A percentile compares a stretch with the other conserved stretches of the same genome.
phyloP scores from a whole-genome alignment of 2,888 invertebrate species.

The Zelleria hepariella region DNA sequence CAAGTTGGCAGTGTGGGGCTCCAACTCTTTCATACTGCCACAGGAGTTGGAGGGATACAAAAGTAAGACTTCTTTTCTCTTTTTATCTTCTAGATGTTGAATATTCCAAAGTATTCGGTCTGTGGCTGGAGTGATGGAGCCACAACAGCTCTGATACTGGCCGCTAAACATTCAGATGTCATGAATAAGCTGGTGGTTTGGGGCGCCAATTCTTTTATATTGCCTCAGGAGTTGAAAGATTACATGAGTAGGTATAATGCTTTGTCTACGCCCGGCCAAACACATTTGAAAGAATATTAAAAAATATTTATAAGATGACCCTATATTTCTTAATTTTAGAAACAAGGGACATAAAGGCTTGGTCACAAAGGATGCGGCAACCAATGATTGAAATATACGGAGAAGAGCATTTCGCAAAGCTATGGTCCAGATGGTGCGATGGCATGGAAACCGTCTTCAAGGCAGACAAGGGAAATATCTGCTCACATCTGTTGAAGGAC shows the following conservation, averaged over 20 bases:
- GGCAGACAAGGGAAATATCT: slow-evolving; percentile 79
- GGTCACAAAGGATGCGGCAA: slow-evolving; percentile 84
- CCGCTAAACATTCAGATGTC: slow-evolving; percentile 76
- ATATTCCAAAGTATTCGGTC: slow-evolving; percentile 78
- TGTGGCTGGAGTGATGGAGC: slow-evolving; percentile 95
- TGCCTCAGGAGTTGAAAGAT: slow-evolving; percentile 72
- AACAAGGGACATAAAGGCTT: slow-evolving; percentile 79
- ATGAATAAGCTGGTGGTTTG: slow-evolving; percentile 82
- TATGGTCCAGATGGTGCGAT: slow-evolving; percentile 83
- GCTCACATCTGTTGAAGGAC: slow-evolving; percentile 72
- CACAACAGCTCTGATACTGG: slow-evolving; percentile 81
- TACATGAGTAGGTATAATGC: slow-evolving; percentile 41
- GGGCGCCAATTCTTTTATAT: slow-evolving; percentile 83
- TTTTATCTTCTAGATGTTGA: slow-evolving; percentile 63
- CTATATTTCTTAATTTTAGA: too few relatives aligned
- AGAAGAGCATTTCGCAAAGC: slow-evolving; percentile 75
- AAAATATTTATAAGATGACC: background rate
- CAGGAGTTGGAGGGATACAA: slow-evolving; percentile 73
- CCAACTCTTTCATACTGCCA: slow-evolving; percentile 76
- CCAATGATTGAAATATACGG: slow-evolving; percentile 84
- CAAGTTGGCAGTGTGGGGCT: slow-evolving; percentile 70
- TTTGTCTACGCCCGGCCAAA: too few relatives aligned
- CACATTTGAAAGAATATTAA: background rate
- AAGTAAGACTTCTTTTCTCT: too few relatives aligned
- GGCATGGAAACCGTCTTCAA: slow-evolving; percentile 70